phyloP scores from a whole-genome alignment of 2,888 invertebrate species.

The Nineta flava region DNA sequence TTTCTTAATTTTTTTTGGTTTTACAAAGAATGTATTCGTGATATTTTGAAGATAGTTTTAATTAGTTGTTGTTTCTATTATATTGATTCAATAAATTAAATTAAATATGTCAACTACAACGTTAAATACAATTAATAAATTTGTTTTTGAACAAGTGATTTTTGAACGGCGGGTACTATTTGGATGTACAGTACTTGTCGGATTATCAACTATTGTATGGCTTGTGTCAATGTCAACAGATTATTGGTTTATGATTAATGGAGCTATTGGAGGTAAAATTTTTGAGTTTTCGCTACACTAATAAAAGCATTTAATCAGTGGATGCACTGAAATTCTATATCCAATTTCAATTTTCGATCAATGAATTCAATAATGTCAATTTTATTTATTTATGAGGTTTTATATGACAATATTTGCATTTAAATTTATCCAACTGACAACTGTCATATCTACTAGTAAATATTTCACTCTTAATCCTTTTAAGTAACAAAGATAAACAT shows the following conservation, averaged over 20 bases:
- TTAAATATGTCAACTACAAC: slow-evolving; percentile 42
- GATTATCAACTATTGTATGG: slow-evolving; percentile 52
- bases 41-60: not conserved
- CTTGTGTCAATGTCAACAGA: slow-evolving; percentile 56
- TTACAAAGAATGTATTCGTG: no score
- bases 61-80: not conserved
- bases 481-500: no score
- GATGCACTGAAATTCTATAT: no score
- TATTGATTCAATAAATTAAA: slow-evolving; percentile 1
- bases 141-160: slow-evolving; percentile 42
- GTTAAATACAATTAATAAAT: slow-evolving; percentile 40
- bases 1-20: slow-evolving; percentile 1
- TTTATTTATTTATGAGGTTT: no score
- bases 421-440: no score
- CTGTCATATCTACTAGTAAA: no score
- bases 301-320: no score
- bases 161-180: slow-evolving; percentile 57
- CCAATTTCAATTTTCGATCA: no score
- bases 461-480: no score
- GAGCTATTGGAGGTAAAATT: not conserved
- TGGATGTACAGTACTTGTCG: slow-evolving; percentile 48
- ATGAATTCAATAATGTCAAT: no score
- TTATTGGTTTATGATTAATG: slow-evolving; percentile 41
- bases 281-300: not conserved
- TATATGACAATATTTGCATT: no score